phyloP scores from a whole-genome alignment of 2,113 vertebrate species.

The Actinemys pallida region DNA sequence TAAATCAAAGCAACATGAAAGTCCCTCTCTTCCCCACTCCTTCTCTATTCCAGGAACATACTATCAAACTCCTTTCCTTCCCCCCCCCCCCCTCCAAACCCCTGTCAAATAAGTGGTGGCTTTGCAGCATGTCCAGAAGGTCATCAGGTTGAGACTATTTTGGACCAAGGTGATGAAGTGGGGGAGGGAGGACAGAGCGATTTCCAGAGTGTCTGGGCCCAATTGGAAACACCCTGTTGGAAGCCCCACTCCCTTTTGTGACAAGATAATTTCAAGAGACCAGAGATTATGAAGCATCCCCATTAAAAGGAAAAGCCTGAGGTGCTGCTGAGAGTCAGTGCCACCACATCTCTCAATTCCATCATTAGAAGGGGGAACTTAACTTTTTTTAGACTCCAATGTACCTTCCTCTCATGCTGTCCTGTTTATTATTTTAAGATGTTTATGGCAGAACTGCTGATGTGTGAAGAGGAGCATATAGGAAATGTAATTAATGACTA shows the following conservation, averaged over 20 bases:
- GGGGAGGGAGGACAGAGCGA: neutral
- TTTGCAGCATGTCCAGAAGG: neutral
- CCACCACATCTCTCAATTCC: neutral
- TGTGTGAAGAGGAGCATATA: neutral
- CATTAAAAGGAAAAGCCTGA: neutral
- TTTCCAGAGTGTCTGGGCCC: neutral
- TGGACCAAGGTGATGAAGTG: neutral
- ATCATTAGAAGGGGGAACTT: neutral
- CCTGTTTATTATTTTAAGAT: neutral
- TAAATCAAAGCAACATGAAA: conserved; percentile 17
- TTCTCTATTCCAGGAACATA: neutral
- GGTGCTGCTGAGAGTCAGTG: neutral
- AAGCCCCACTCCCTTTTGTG: neutral
- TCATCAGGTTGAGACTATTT: neutral
- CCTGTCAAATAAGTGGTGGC: conserved; percentile 43
- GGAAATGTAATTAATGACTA: neutral
- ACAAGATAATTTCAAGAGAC: neutral
- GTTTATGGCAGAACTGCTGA: neutral
- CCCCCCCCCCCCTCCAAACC: neutral
- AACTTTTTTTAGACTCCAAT: neutral
- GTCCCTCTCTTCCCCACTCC: conserved; percentile 42
- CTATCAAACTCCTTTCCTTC: neutral
- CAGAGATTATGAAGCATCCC: neutral
- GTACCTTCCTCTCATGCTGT: neutral
- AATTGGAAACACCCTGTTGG: neutral